Evolutionary conservation across 1,140 invertebrate genomes (phyloP).

Genomic region (Ceratitis capitata): DNA sequence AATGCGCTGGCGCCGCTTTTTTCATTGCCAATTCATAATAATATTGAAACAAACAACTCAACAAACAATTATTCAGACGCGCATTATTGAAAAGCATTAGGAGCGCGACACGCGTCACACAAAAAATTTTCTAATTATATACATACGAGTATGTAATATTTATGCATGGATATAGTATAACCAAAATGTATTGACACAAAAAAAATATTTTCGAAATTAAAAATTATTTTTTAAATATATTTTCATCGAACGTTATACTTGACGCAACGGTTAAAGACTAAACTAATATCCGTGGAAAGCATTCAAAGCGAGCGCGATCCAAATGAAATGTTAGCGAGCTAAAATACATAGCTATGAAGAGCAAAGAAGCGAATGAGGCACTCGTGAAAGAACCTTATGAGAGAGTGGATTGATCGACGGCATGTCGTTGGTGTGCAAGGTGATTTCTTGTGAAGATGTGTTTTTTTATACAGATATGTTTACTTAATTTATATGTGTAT

Average conservation of each 20-base stretch:
- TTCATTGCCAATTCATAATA: slow-evolving; percentile 15
- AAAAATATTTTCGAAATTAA: neutral
- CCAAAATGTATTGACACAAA: neutral
- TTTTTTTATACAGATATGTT: slow-evolving; percentile 9
- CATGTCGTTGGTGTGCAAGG: neutral
- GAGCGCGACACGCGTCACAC: slow-evolving; percentile 16
- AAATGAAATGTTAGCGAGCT: neutral
- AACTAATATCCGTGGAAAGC: neutral
- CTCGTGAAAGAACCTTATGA: neutral
- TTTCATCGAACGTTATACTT: slow-evolving; percentile 6
- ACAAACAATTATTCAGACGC: slow-evolving; percentile 22
- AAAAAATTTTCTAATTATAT: neutral
- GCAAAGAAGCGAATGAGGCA: neutral
- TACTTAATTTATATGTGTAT: neutral
- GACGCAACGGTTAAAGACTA: slow-evolving; percentile 20
- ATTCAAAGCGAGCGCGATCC: neutral
- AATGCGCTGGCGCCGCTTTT: neutral
- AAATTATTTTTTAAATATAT: neutral
- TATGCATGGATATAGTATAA: neutral
- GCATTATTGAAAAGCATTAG: neutral
- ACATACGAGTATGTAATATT: neutral
- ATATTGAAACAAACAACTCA: neutral
- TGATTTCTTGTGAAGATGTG: slow-evolving; percentile 15
- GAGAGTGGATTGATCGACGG: neutral
- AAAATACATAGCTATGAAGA: neutral